Percentiles rank a stretch among this genome's conserved stretches.
These are phyloP conservation scores for Temnothorax longispinosus DNA, from an alignment of 1,140 invertebrate species.

Conservation along the genomic window DNA sequence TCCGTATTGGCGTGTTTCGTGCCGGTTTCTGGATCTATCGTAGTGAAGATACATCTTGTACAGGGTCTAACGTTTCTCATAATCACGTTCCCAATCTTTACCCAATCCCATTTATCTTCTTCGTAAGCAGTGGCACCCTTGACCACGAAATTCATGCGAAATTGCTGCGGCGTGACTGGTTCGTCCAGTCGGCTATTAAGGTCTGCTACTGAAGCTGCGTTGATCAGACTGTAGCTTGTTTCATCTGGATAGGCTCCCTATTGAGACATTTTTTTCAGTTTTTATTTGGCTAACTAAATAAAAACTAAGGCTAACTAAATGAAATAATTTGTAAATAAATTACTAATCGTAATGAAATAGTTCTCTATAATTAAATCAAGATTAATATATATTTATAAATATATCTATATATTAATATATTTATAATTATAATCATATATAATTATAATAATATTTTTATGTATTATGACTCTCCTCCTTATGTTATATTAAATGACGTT, in stretches of 20 bases:
- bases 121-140: conserved; percentile 88
- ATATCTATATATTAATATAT: not conserved
- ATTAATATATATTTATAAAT: conserved; percentile 16
- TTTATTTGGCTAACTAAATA: not conserved
- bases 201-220: conserved; percentile 88
- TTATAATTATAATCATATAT: conserved; percentile 28
- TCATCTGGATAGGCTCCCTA: conserved; percentile 88
- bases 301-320: too few relatives aligned
- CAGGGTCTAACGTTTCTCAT: conserved; percentile 89
- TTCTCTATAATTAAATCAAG: not conserved
- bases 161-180: conserved; percentile 86
- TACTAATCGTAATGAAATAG: not conserved
- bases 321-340: too few relatives aligned
- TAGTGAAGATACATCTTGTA: conserved; percentile 88
- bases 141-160: conserved; percentile 90
- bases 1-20: conserved; percentile 85
- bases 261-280: not conserved
- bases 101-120: conserved; percentile 90
- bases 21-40: conserved; percentile 87
- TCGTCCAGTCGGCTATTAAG: conserved; percentile 87
- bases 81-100: conserved; percentile 89
- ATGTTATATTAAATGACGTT: not conserved
- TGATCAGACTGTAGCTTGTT: conserved; percentile 87
- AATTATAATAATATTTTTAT: conserved; percentile 6
- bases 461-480: not conserved